phyloP scores from a whole-genome alignment of 2,797 vertebrate species.

The Paramormyrops hopkinsi region DNA sequence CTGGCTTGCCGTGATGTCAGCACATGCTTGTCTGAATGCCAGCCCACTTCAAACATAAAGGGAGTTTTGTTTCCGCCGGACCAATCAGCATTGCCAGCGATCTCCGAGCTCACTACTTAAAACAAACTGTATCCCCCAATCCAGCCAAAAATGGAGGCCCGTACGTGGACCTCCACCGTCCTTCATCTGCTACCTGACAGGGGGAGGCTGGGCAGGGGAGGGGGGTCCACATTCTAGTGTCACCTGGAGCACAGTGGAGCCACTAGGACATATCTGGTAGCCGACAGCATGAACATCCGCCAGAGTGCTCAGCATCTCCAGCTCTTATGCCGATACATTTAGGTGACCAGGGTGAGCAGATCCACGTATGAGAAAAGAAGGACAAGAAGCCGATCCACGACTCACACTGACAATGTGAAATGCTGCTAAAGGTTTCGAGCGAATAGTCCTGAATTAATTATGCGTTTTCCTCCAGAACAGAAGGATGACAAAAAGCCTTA shows the following conservation, averaged over 20 bases:
- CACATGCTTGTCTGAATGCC: slow-evolving; percentile 39
- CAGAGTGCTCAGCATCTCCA: not conserved
- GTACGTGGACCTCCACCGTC: slow-evolving; percentile 29
- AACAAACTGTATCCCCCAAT: slow-evolving; percentile 24
- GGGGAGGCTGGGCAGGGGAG: slow-evolving; percentile 4
- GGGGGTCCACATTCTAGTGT: slow-evolving; percentile 38
- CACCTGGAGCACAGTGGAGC: slow-evolving; percentile 19
- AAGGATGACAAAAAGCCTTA: not conserved
- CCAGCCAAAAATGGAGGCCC: slow-evolving; percentile 24
- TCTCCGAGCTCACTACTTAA: slow-evolving; percentile 41
- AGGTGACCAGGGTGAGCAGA: not conserved
- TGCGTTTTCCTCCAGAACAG: slow-evolving; percentile 2
- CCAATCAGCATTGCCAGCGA: slow-evolving; percentile 42
- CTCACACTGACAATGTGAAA: not conserved
- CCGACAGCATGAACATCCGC: slow-evolving; percentile 10
- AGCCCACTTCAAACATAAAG: slow-evolving; percentile 45
- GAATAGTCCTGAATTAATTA: slow-evolving; percentile 4
- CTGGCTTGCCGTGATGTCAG: slow-evolving; percentile 48
- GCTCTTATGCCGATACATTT: not conserved
- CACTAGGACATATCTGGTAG: not conserved
- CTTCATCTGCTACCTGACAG: slow-evolving; percentile 45
- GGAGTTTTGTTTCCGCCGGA: slow-evolving; percentile 44
- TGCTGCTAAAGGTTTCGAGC: not conserved
- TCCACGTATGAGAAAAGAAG: not conserved
- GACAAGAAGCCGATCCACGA: not conserved